Evolutionary conservation across 1,140 invertebrate species (phyloP).

Genomic region (Scaptodrosophila lebanonensis): DNA sequence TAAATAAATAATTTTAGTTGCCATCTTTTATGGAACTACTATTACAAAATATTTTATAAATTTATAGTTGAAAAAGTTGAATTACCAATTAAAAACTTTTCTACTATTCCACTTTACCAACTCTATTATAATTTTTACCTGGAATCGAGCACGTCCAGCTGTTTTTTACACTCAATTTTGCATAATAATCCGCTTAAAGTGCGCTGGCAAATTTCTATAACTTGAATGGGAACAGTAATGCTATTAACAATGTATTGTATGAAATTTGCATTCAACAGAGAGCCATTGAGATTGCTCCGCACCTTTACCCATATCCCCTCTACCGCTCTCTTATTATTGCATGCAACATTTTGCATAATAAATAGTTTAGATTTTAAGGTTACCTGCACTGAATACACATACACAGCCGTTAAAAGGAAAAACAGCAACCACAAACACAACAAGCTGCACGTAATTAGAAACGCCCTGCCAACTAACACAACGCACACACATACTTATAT

Average conservation of each 20-base stretch:
- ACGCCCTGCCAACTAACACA: not conserved
- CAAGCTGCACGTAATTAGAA: slow-evolving; percentile 53
- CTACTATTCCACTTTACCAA: too few relatives aligned
- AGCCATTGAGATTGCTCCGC: slow-evolving; percentile 27
- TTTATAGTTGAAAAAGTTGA: too few relatives aligned
- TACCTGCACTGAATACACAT: slow-evolving; percentile 32
- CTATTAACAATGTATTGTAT: slow-evolving; percentile 47
- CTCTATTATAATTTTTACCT: too few relatives aligned
- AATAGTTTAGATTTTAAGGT: slow-evolving; percentile 50
- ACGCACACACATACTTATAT: too few relatives aligned
- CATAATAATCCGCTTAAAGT: slow-evolving; percentile 48
- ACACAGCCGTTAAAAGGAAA: not conserved
- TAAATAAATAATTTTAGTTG: too few relatives aligned
- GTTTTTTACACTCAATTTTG: slow-evolving; percentile 33
- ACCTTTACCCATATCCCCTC: not conserved
- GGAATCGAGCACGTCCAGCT: too few relatives aligned
- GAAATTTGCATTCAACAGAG: slow-evolving; percentile 57
- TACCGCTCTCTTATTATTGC: slow-evolving; percentile 3
- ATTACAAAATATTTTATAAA: too few relatives aligned
- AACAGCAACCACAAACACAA: not conserved
- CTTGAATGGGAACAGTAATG: slow-evolving; percentile 60
- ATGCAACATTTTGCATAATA: slow-evolving; percentile 63
- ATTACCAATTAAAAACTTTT: too few relatives aligned
- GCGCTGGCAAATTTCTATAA: slow-evolving; percentile 40
- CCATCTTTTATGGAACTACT: too few relatives aligned